These are phyloP conservation scores for Geophilus truncorum DNA, from an alignment of 2,888 invertebrate species.

Conservation along the genomic window DNA sequence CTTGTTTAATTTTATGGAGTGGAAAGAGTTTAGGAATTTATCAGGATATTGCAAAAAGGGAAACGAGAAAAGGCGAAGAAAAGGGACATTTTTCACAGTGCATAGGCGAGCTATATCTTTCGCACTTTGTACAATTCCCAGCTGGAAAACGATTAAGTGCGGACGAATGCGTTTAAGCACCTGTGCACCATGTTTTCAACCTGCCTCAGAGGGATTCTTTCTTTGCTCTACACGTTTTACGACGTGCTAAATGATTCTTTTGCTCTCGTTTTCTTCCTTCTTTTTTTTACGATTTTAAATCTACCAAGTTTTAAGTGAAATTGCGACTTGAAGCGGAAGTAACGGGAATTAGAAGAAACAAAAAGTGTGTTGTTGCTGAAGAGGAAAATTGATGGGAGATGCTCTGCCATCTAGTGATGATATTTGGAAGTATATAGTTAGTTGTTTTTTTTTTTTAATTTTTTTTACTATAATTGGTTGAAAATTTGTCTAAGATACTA, in stretches of 20 bases:
- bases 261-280: neutral
- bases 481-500: too few relatives aligned
- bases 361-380: too few relatives aligned
- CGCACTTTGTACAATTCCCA: neutral
- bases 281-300: constrained; percentile 4
- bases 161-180: neutral
- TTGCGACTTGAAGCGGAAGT: neutral
- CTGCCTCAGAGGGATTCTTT: neutral
- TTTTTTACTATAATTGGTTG: too few relatives aligned
- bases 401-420: too few relatives aligned
- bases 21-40: neutral
- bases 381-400: too few relatives aligned
- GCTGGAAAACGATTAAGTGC: neutral
- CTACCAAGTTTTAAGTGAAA: neutral
- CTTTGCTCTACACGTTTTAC: neutral
- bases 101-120: neutral
- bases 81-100: neutral
- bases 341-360: neutral
- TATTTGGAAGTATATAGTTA: too few relatives aligned
- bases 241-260: neutral
- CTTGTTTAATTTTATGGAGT: neutral
- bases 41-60: neutral
- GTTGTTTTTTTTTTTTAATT: too few relatives aligned
- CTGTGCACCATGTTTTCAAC: neutral
- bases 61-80: neutral